Evolutionary conservation across 64 coral and sea anemone genomes (phyloP).

Genomic region (Stylophora pistillata): DNA sequence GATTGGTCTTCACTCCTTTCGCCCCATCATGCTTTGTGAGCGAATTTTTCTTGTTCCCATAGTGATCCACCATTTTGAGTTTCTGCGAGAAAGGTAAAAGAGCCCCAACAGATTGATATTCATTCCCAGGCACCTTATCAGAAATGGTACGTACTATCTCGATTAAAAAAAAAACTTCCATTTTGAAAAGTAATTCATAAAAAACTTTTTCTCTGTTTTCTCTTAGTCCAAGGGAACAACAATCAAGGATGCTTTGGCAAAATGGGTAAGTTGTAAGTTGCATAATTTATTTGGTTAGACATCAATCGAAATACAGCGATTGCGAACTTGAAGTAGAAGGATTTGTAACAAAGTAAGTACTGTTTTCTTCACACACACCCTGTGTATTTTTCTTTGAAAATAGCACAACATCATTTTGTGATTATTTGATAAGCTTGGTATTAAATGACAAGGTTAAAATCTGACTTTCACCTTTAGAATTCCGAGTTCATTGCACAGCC

Average conservation of each 20-base stretch:
- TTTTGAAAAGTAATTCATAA: not conserved
- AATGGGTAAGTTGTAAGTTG: constrained; percentile 73
- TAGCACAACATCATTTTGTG: no score
- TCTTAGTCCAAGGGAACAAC: constrained; percentile 95
- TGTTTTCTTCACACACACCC: no score
- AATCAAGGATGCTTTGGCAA: constrained; percentile 92
- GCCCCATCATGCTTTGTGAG: constrained; percentile 27
- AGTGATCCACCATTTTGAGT: constrained; percentile 71
- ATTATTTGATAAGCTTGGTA: no score
- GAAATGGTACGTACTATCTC: constrained; percentile 46
- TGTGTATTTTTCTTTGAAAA: no score
- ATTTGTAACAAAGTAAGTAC: no score
- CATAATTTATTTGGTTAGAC: not conserved
- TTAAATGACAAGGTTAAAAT: no score
- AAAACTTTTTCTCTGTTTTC: not conserved
- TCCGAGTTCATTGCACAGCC: no score
- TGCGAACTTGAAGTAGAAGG: no score
- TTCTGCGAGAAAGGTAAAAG: not conserved
- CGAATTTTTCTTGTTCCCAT: constrained; percentile 42
- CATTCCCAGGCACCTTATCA: not conserved
- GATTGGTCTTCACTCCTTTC: not conserved
- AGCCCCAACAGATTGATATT: not conserved
- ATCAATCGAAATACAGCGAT: not conserved
- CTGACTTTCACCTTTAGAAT: no score
- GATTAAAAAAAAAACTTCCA: not conserved